Percentiles rank a stretch among this genome's conserved stretches.
These are phyloP conservation scores for Enteromius trimaculatus DNA, from an alignment of 2,797 vertebrate species.

Conservation along the genomic window DNA sequence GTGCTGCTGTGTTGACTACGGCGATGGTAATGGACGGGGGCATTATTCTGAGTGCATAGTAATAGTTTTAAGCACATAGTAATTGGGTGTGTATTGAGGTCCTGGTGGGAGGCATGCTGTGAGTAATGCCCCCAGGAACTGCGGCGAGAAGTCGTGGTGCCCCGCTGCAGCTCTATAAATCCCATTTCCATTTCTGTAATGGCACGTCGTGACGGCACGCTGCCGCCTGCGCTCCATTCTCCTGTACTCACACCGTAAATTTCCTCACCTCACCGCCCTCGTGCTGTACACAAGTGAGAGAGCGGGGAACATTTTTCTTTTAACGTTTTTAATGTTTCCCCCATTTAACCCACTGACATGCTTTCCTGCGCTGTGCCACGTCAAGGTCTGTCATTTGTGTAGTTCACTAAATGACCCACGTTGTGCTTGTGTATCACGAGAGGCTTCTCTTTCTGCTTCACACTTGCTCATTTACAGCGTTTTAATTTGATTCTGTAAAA, in stretches of 20 bases:
- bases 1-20: not conserved
- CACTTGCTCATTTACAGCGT: not conserved
- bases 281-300: not conserved
- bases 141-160: not conserved
- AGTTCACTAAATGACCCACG: not conserved
- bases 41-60: constrained; percentile 46
- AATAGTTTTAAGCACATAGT: constrained; percentile 49
- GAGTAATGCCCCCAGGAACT: constrained; percentile 9
- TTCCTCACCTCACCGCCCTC: not conserved
- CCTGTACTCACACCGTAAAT: constrained; percentile 8
- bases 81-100: constrained; percentile 37
- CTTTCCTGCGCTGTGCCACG: not conserved
- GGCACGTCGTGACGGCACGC: constrained; percentile 23
- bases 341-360: constrained; percentile 26
- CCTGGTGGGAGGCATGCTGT: constrained; percentile 32
- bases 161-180: constrained; percentile 25
- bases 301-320: not conserved
- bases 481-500: not conserved
- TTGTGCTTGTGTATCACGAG: not conserved
- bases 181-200: constrained; percentile 55
- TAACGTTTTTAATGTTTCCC: not conserved
- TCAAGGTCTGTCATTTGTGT: not conserved
- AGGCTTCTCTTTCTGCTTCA: not conserved
- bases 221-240: not conserved
- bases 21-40: constrained; percentile 20